Percentiles rank a stretch among this genome's conserved stretches.
These are phyloP conservation scores for Neocloeon triangulifer DNA, from an alignment of 1,140 invertebrate species.

Conservation along the genomic window DNA sequence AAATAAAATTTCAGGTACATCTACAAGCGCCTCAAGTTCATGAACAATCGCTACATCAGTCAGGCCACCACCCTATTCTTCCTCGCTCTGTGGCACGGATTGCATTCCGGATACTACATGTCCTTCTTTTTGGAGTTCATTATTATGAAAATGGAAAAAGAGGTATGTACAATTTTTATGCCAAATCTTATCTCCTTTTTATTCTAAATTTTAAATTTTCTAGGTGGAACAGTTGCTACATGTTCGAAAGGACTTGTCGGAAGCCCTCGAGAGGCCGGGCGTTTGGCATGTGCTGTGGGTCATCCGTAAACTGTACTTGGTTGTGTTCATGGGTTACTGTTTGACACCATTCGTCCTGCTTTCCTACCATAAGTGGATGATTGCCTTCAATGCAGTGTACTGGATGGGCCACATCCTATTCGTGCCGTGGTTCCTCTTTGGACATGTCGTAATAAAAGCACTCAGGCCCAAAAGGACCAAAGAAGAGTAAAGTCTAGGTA, in stretches of 20 bases:
- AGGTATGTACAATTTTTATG: slow-evolving; percentile 32
- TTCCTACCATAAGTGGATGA: slow-evolving; percentile 35
- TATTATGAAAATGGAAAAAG: slow-evolving; percentile 68
- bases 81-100: slow-evolving; percentile 83
- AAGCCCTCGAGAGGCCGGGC: slow-evolving; percentile 11
- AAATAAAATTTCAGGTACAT: slow-evolving; percentile 32
- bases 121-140: slow-evolving; percentile 82
- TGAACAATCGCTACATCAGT: slow-evolving; percentile 64
- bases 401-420: slow-evolving; percentile 39
- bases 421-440: slow-evolving; percentile 28
- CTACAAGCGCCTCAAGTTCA: slow-evolving; percentile 76
- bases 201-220: slow-evolving; percentile 10
- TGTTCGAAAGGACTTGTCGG: slow-evolving; percentile 22
- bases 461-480: no score
- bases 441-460: slow-evolving; percentile 19
- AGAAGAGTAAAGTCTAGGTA: no score
- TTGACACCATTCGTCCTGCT: slow-evolving; percentile 58
- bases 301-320: slow-evolving; percentile 48
- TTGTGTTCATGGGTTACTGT: slow-evolving; percentile 68
- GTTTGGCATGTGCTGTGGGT: slow-evolving; percentile 19
- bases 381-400: slow-evolving; percentile 31
- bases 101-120: slow-evolving; percentile 75
- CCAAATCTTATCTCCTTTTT: background rate
- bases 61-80: slow-evolving; percentile 62
- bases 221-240: slow-evolving; percentile 27